A percentile compares a stretch with the other conserved stretches of the same genome.
Conservation (phyloP, 2,113 vertebrate species). For the Paradisaea rubra region DNA sequence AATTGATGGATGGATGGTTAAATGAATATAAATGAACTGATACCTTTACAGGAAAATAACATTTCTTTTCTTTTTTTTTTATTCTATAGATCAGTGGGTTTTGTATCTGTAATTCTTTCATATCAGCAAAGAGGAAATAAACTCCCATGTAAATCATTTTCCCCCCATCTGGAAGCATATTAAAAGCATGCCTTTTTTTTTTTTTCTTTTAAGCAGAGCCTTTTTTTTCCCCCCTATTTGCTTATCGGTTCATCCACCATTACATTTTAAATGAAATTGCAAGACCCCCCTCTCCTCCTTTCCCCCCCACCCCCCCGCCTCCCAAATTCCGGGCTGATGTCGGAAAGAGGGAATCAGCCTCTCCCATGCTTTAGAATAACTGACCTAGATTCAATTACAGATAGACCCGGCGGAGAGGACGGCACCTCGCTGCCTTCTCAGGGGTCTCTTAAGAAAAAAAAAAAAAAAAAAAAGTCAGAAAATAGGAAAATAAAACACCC, state of each 20-base stretch:
- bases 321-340: conserved; percentile 89
- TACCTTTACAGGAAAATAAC: conserved; percentile 84
- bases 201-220: conserved; percentile 80
- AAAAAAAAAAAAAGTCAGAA: not conserved
- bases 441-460: conserved; percentile 55
- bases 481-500: conserved; percentile 28
- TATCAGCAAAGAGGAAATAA: conserved; percentile 87
- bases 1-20: conserved; percentile 84
- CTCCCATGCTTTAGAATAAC: conserved; percentile 88
- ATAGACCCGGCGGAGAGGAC: conserved; percentile 83
- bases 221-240: conserved; percentile 71
- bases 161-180: conserved; percentile 86
- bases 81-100: conserved; percentile 85
- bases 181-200: conserved; percentile 84
- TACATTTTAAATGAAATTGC: conserved; percentile 97
- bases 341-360: conserved; percentile 88
- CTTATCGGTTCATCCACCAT: conserved; percentile 96
- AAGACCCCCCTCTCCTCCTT: too few relatives aligned
- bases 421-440: conserved; percentile 78
- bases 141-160: conserved; percentile 93
- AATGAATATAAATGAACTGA: conserved; percentile 89
- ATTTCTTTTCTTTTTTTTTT: conserved; percentile 82
- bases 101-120: conserved; percentile 83
- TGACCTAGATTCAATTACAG: conserved; percentile 99
- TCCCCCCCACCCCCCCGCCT: conserved; percentile 61